These are phyloP conservation scores for Aulostomus chinensis DNA, from an alignment of 2,797 vertebrate species.

Conservation along the genomic window DNA sequence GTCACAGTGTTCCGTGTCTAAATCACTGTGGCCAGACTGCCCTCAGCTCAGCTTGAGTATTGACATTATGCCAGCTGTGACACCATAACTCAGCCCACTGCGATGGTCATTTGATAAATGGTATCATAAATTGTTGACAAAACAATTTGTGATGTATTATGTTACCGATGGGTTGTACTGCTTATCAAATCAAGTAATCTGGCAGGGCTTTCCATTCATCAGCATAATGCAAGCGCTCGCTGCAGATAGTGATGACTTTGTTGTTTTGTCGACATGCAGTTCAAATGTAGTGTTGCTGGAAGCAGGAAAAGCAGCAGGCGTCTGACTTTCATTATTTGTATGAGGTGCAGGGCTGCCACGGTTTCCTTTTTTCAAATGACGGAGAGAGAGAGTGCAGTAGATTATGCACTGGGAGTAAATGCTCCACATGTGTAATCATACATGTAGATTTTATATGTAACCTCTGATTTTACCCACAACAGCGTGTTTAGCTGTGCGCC, in stretches of 20 bases:
- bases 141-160: conserved; percentile 89
- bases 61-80: conserved; percentile 86
- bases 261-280: conserved; percentile 66
- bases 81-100: conserved; percentile 84
- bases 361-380: conserved; percentile 34
- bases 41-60: conserved; percentile 83
- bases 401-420: no score
- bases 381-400: no score
- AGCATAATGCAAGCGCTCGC: conserved; percentile 74
- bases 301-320: conserved; percentile 35
- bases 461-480: no score
- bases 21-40: conserved; percentile 79
- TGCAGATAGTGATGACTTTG: conserved; percentile 76
- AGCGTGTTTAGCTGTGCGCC: no score
- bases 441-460: no score
- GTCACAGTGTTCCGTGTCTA: conserved; percentile 76
- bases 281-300: conserved; percentile 58
- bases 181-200: conserved; percentile 88
- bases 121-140: conserved; percentile 88
- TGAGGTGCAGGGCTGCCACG: conserved; percentile 18
- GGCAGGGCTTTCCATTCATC: conserved; percentile 81
- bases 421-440: not conserved
- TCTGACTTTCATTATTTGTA: conserved; percentile 53
- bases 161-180: conserved; percentile 84
- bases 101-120: conserved; percentile 87